Evolutionary conservation across 2,888 invertebrate genomes (phyloP).

Genomic region (Myathropa florea): DNA sequence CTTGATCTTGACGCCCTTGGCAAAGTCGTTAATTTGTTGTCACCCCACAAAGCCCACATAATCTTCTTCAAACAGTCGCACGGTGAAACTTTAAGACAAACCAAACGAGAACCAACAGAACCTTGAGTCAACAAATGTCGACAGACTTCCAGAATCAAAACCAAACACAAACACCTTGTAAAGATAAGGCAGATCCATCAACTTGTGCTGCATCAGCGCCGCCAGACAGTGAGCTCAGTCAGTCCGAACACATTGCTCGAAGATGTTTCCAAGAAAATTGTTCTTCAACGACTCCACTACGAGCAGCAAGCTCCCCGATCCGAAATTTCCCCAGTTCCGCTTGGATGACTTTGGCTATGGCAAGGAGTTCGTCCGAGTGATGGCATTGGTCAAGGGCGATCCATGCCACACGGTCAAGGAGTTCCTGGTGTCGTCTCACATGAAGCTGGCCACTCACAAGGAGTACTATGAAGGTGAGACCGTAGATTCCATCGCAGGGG

Average conservation of each 20-base stretch:
- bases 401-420: slow-evolving; percentile 66
- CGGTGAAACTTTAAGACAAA: background rate
- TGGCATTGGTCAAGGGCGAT: slow-evolving; percentile 68
- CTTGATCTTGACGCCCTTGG: background rate
- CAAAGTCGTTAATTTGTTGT: background rate
- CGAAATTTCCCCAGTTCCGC: slow-evolving; percentile 63
- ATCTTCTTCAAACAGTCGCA: slow-evolving; percentile 6
- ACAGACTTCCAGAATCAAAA: background rate
- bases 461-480: slow-evolving; percentile 72
- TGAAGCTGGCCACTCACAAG: slow-evolving; percentile 71
- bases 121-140: background rate
- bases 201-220: background rate
- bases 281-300: slow-evolving; percentile 30
- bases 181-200: slow-evolving; percentile 1
- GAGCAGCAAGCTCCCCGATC: slow-evolving; percentile 52
- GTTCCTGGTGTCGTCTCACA: slow-evolving; percentile 61
- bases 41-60: background rate
- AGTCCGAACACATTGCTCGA: background rate
- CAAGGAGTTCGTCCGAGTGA: slow-evolving; percentile 66
- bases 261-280: slow-evolving; percentile 56
- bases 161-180: background rate
- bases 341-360: slow-evolving; percentile 72
- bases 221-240: slow-evolving; percentile 8
- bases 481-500: too few species aligned
- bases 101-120: background rate